A percentile compares a stretch with the other conserved stretches of the same genome.
Conservation (phyloP, 2,888 invertebrate genomes). For the Yponomeuta cagnagella region DNA sequence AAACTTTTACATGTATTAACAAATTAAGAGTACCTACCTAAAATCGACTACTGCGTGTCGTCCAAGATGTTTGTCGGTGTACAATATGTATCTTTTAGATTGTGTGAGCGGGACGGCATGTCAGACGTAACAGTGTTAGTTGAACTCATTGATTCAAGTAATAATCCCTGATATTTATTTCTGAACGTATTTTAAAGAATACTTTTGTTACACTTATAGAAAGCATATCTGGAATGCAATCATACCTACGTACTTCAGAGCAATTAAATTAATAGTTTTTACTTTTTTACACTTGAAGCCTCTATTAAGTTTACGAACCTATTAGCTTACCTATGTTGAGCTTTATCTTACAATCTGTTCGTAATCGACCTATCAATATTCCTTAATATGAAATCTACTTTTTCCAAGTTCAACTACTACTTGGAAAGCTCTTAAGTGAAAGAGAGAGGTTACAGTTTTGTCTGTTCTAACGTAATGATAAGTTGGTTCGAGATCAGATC, state of each 20-base stretch:
- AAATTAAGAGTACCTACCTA: no score
- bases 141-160: no score
- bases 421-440: background rate
- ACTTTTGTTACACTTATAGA: background rate
- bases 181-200: background rate
- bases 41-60: no score
- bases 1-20: no score
- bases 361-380: slow-evolving; percentile 7
- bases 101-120: no score
- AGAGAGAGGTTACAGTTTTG: background rate
- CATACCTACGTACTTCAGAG: no score
- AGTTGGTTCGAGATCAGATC: background rate
- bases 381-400: background rate
- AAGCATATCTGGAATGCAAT: no score
- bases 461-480: background rate
- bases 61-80: no score
- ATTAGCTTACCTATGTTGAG: background rate
- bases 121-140: no score
- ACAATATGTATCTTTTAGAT: no score
- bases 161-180: no score
- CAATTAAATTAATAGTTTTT: background rate
- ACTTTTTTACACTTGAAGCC: background rate
- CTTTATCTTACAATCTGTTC: slow-evolving; percentile 3
- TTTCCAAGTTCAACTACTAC: background rate
- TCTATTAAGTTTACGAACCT: background rate